A percentile compares a stretch with the other conserved stretches of the same genome.
These are phyloP conservation scores for Bradypodion ventrale DNA, from an alignment of 2,797 vertebrate species.

Conservation along the genomic window DNA sequence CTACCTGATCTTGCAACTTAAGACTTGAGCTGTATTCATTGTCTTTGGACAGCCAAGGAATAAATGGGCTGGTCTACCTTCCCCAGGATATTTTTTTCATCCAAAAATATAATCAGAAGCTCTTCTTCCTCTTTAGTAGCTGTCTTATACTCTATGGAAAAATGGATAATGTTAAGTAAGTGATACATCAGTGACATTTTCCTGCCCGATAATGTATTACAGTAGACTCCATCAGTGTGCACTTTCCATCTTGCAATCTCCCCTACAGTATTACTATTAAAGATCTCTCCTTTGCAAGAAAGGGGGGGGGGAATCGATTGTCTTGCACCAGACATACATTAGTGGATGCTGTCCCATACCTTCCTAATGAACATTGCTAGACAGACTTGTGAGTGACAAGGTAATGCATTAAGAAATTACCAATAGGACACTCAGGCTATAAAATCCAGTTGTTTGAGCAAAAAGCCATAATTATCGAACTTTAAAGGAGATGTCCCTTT, in stretches of 20 bases:
- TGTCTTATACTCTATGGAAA: slow-evolving; percentile 45
- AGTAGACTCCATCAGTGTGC: slow-evolving; percentile 46
- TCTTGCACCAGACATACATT: slow-evolving; percentile 67
- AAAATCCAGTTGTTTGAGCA: slow-evolving; percentile 58
- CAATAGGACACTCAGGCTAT: slow-evolving; percentile 52
- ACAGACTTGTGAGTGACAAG: slow-evolving; percentile 54
- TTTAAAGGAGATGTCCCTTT: slow-evolving; percentile 41
- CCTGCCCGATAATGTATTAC: slow-evolving; percentile 62
- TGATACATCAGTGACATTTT: slow-evolving; percentile 58
- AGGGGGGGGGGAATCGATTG: slow-evolving; percentile 60
- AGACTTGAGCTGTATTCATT: slow-evolving; percentile 40
- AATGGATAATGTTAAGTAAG: slow-evolving; percentile 55
- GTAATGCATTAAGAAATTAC: slow-evolving; percentile 67
- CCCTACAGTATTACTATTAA: slow-evolving; percentile 55
- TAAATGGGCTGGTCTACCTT: slow-evolving; percentile 50
- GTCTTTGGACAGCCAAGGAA: slow-evolving; percentile 63
- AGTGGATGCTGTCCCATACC: slow-evolving; percentile 65
- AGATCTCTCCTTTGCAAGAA: slow-evolving; percentile 65
- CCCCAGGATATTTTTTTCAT: slow-evolving; percentile 53
- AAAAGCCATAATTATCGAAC: slow-evolving; percentile 49
- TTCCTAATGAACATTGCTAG: slow-evolving; percentile 66
- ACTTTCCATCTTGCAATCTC: slow-evolving; percentile 65
- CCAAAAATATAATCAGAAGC: slow-evolving; percentile 62
- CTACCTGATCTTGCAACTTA: not conserved
- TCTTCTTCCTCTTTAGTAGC: slow-evolving; percentile 35